Base-by-base conservation (phyloP, 2,888 invertebrate species). In the Carcina quercana region DNA sequence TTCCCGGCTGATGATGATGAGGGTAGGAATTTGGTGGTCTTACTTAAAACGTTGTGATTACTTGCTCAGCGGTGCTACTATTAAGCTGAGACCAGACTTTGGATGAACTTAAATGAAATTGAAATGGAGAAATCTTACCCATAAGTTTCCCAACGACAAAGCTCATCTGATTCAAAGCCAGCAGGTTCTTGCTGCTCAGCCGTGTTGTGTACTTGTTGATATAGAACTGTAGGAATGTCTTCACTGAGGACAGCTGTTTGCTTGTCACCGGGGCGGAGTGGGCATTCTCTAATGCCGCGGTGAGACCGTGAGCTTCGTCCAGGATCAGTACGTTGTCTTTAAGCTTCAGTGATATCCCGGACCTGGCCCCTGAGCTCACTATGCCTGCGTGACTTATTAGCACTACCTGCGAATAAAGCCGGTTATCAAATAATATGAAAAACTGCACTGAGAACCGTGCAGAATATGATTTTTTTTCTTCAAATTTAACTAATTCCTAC, bases 301-400 rank as follows among this genome's bases (percentile, higher is more conserved):
- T 78, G 1, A 99, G 86, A 67, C 98, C 99, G 55, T 99, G 99
- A 0, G 98, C 98, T 72, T 99, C 99, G 61, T 99, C 99, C 11
- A 95, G 86, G 37, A 99, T 92, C 0, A 99, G 85, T 14, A 97
- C 78, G 58, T 93, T 93, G 47, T 90, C 87, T 50, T 89, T 88
- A 1, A 88, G 53, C 35, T 84, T 75, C 0, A 88, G 50, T 0
- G 73, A 71, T 7, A 73, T 50, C 0, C 83, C 83, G 0, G 73
- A 60, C 3, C 83, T 51, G 0, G 83, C 82, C 0, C 83, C 83
- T 0, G 70, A 54, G 34, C 76, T 79, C 0, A 80, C 82, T 34
- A 83, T 67, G 2, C 80, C 82, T 0, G 83, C 80, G 21, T 83
- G 82, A 17, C 83, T 83, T 45, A 82, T 63, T 20, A 83, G 43